Percentiles rank a stretch among this genome's conserved stretches.
Conservation (phyloP, 2,888 invertebrate species). For the Dryadula phaetusa region DNA sequence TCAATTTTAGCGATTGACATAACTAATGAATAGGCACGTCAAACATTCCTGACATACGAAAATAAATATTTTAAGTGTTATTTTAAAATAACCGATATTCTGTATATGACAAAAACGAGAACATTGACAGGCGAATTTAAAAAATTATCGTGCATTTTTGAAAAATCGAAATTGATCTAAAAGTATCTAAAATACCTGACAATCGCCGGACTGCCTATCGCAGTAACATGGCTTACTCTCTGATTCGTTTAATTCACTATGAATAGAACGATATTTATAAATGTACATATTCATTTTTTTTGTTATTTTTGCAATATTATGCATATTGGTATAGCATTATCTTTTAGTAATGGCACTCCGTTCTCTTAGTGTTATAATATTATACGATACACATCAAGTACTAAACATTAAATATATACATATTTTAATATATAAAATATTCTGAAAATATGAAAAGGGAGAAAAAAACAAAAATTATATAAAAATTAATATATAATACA, state of each 20-base stretch:
- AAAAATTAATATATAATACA: too few relatives aligned
- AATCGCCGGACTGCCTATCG: conserved; percentile 3
- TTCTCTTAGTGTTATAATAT: too few relatives aligned
- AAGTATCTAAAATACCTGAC: conserved; percentile 10
- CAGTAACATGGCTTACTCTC: conserved; percentile 14
- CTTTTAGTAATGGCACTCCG: too few relatives aligned
- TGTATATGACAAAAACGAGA: not conserved
- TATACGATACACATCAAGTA: too few relatives aligned
- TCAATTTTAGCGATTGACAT: not conserved
- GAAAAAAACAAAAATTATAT: too few relatives aligned
- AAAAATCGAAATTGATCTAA: not conserved
- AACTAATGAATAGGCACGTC: not conserved
- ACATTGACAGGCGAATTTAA: conserved; percentile 2
- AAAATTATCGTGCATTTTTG: not conserved
- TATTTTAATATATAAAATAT: too few relatives aligned
- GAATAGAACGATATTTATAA: not conserved
- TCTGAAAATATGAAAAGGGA: too few relatives aligned
- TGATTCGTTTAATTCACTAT: not conserved
- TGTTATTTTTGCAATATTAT: too few relatives aligned
- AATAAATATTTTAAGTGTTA: not conserved
- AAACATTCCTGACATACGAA: not conserved
- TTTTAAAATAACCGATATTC: conserved; percentile 5
- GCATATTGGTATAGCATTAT: too few relatives aligned
- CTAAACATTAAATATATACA: too few relatives aligned
- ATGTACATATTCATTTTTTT: too few relatives aligned